Evolutionary conservation across 2,113 vertebrate genomes (phyloP), one percentile per base, ranked within the genome.

Genomic region (Archocentrus centrarchus): DNA sequence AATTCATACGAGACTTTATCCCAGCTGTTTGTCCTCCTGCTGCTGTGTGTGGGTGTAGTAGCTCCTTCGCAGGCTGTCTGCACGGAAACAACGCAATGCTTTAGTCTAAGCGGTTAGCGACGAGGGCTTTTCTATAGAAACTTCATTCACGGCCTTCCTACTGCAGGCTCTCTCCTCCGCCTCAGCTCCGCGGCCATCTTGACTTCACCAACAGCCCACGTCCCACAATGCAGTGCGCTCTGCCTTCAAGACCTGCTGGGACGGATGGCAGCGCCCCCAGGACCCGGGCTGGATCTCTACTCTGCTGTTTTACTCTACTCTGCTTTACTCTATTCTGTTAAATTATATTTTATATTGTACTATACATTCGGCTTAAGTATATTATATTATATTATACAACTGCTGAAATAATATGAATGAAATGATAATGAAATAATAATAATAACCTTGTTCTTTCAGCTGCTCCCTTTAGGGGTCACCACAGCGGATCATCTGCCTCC

Each of bases 1-100:
- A 80, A 96, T 95, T 96, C 95, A 96, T 96, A 95, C 95, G 95
- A 95, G 91, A 94, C 94, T 94, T 92, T 92, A 44, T 95, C 93
- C 93, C 93, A 27, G 87, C 82, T 86, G 93, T 93, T 88, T 77
- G 86, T 81, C 57, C 90, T 88, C 37, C 89, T 80, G 84, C 60
- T 78, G 90, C 86, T 89, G 87, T 86, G 62, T 44, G 77, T 84
- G 83, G 79, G 77, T 22, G 66, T 77, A 17, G 47, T 27, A 32
- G 41, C 86, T 88, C 86, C 81, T 90, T 85, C 85, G 2, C 89
- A 0, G 89, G 30, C 41, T 1, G 73, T 61, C 24, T 14, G 10
- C 61, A 3, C 75, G 64, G 44, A 59, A 20, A 57, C 70, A 59
- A 75, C 70, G 35, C 81, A 39, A 11, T 1, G 13, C 22, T 70